Evolutionary conservation across 2,113 vertebrate species (phyloP), one percentile per base, ranked within the genome.

Genomic region (human): DNA sequence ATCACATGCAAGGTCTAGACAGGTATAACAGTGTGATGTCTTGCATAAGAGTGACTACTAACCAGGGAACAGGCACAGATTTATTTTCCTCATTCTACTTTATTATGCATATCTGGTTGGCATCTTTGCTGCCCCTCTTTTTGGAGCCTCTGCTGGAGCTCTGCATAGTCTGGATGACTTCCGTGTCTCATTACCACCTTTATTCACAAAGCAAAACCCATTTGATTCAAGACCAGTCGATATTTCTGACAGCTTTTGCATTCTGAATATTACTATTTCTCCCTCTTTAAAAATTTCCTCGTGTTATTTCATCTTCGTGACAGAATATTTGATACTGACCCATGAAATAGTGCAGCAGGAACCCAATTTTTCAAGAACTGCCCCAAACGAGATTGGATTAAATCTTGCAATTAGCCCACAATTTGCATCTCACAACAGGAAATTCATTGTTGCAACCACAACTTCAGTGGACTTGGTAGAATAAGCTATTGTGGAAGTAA

Each of bases 401-500:
- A 98, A 96, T 94, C 98, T 98, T 96, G 93, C 98, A 98, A 98
- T 98, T 98, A 99, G 98, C 97, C 96, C 95, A 81, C 96, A 94
- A 98, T 98, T 98, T 98, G 98, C 98, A 98, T 98, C 92, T 98
- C 75, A 0, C 95, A 95, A 98, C 97, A 98, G 96, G 98, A 97
- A 98, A 96, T 98, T 95, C 98, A 97, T 97, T 98, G 98, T 98
- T 97, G 73, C 20, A 94, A 82, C 93, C 5, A 30, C 94, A 98
- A 98, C 97, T 84, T 93, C 68, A 91, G 94, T 72, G 95, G 98
- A 97, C 98, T 90, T 40, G 38, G 91, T 89, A 98, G 98, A 98
- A 98, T 97, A 98, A 98, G 97, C 98, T 96, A 98, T 98, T 98
- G 98, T 98, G 97, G 97, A 97, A 98, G 97, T 97, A 98, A 98